These are phyloP conservation scores for Anodontia alba DNA, from an alignment of 2,888 invertebrate species.

Conservation along the genomic window DNA sequence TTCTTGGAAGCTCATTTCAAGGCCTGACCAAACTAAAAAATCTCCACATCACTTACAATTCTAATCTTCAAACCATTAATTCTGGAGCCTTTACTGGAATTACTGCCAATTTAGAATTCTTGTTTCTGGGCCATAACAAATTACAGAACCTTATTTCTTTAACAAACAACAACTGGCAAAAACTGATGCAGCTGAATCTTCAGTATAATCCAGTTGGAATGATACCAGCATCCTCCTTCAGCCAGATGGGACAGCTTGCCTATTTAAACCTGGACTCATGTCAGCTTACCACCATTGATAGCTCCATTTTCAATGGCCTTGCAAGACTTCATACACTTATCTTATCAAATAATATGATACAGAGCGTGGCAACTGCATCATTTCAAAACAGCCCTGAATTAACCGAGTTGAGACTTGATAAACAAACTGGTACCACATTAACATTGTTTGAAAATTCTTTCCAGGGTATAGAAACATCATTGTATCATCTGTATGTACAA, in stretches of 20 bases:
- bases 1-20: slow-evolving; percentile 30
- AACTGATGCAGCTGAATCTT: slow-evolving; percentile 64
- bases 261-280: slow-evolving; percentile 69
- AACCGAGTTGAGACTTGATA: slow-evolving; percentile 72
- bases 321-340: slow-evolving; percentile 59
- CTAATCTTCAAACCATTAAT: slow-evolving; percentile 24
- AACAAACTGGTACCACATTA: slow-evolving; percentile 38
- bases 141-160: slow-evolving; percentile 25
- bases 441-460: slow-evolving; percentile 36
- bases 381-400: slow-evolving; percentile 62
- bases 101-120: slow-evolving; percentile 38
- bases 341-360: slow-evolving; percentile 59
- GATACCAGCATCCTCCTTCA: slow-evolving; percentile 66
- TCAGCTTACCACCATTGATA: slow-evolving; percentile 59
- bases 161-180: slow-evolving; percentile 44
- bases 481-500: slow-evolving; percentile 83
- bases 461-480: slow-evolving; percentile 79
- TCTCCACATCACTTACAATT: slow-evolving; percentile 34
- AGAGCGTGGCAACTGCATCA: slow-evolving; percentile 36
- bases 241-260: slow-evolving; percentile 59
- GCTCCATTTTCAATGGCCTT: slow-evolving; percentile 70
- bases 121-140: slow-evolving; percentile 34
- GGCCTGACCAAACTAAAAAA: slow-evolving; percentile 32
- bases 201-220: slow-evolving; percentile 57
- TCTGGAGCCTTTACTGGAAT: slow-evolving; percentile 40